Evolutionary conservation across 1,140 invertebrate genomes (phyloP), one percentile per base, ranked within the genome.

Genomic region (Drosophila ironensis): DNA sequence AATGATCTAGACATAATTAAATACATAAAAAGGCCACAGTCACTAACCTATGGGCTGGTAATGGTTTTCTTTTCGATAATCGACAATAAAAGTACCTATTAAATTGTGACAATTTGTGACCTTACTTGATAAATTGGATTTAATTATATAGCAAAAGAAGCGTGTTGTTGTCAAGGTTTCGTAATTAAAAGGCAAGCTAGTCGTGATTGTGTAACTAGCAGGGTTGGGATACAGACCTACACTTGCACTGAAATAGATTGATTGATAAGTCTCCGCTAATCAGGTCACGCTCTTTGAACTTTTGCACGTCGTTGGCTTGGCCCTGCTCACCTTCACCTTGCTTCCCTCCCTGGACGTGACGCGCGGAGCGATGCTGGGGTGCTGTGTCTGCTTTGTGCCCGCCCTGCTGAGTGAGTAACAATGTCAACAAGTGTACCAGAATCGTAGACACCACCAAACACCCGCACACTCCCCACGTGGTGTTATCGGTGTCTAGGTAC

Each of bases 341-440:
- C 91, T 99, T 1, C 97, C 98, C 0, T 94, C 96, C 71, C 84
- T 98, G 47, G 96, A 98, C 90, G 95, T 97, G 33, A 93, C 98
- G 28, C 96, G 97, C 91, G 97, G 95, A 2, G 94, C 96, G 6
- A 97, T 98, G 95, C 91, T 98, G 14, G 97, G 97, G 9, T 98
- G 97, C 91, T 98, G 96, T 76, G 93, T 98, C n/a, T 98, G 96
- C 89, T 94, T 98, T 72, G 91, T 98, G 8, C 98, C 98, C 2
- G 94, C 93, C 24, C 88, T 90, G 37, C 94, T 94, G 30, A 90
- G 89, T 90, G 70, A 89, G 88, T 88, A 41, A 33, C 24, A 8
- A 33, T 9, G n/a, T 9, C 25, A 7, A 27, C 25, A 27, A 27
- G 25, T 27, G n/a, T 9, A 27, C 25, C 25, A 8, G 25, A 7